A percentile compares a stretch with the other conserved stretches of the same genome.
phyloP scores from a whole-genome alignment of 2,113 vertebrate species.

The Nipponia nippon region DNA sequence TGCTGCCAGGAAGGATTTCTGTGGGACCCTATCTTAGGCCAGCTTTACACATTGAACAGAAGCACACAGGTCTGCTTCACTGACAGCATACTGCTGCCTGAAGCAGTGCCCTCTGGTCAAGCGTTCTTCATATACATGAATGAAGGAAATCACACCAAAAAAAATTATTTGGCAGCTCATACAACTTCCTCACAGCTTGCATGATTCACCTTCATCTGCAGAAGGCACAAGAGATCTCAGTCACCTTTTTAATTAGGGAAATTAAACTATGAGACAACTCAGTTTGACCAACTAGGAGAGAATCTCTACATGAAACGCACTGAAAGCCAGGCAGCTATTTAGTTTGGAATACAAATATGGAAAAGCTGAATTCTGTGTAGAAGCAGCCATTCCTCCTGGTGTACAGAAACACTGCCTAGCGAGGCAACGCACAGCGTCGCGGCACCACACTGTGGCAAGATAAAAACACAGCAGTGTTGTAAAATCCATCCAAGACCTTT shows the following conservation, averaged over 20 bases:
- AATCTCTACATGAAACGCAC: background rate
- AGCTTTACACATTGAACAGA: background rate
- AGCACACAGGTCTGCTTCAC: background rate
- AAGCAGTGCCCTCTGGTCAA: background rate
- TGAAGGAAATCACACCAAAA: background rate
- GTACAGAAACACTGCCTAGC: background rate
- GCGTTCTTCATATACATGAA: background rate
- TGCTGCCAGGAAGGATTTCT: background rate
- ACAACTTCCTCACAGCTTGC: background rate
- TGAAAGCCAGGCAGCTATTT: background rate
- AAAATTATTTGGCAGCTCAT: background rate
- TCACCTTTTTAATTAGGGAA: background rate
- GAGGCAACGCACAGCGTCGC: rapidly evolving
- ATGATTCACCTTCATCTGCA: background rate
- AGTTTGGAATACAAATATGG: background rate
- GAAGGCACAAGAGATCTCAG: background rate
- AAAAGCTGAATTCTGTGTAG: background rate
- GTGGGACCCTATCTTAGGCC: background rate
- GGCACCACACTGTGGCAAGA: slow-evolving; percentile 46
- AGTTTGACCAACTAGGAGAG: background rate
- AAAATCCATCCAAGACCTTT: background rate
- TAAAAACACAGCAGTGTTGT: background rate
- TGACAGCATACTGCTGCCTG: background rate
- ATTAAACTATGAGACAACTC: background rate
- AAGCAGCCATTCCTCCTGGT: background rate